Evolutionary conservation across 2,888 invertebrate species (phyloP).

Genomic region (Onthophagus sagittarius): DNA sequence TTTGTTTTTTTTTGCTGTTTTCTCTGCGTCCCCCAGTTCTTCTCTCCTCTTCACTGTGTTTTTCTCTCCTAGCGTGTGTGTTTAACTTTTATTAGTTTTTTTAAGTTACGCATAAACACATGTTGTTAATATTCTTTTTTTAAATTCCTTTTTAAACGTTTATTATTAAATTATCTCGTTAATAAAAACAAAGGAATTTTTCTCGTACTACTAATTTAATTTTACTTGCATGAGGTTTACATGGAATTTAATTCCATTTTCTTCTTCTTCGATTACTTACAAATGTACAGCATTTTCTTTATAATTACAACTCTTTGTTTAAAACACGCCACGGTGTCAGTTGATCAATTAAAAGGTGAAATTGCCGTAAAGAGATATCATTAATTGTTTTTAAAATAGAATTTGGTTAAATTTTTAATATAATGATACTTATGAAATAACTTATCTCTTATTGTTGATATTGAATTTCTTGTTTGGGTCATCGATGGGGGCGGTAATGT

Average conservation of each 20-base stretch:
- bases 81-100: conserved; percentile 27
- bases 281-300: too few species aligned
- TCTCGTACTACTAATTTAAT: too few species aligned
- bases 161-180: too few species aligned
- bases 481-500: conserved; percentile 28
- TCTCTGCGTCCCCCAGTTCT: not conserved
- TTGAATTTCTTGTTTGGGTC: conserved; percentile 22
- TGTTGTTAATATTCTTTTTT: conserved; percentile 22
- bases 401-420: not conserved
- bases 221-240: too few species aligned
- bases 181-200: too few species aligned
- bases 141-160: too few species aligned
- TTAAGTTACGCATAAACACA: conserved; percentile 24
- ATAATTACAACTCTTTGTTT: too few species aligned
- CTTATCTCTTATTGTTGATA: not conserved
- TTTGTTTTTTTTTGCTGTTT: conserved; percentile 37
- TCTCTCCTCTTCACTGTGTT: conserved; percentile 1
- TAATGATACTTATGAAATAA: not conserved
- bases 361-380: too few species aligned
- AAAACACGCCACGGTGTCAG: too few species aligned
- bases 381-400: not conserved
- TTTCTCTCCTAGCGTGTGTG: conserved; percentile 15
- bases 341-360: too few species aligned
- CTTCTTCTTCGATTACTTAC: too few species aligned
- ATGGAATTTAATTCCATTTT: too few species aligned